Evolutionary conservation across 2,797 vertebrate species (phyloP).

Genomic region (Pangasius mekongensis): DNA sequence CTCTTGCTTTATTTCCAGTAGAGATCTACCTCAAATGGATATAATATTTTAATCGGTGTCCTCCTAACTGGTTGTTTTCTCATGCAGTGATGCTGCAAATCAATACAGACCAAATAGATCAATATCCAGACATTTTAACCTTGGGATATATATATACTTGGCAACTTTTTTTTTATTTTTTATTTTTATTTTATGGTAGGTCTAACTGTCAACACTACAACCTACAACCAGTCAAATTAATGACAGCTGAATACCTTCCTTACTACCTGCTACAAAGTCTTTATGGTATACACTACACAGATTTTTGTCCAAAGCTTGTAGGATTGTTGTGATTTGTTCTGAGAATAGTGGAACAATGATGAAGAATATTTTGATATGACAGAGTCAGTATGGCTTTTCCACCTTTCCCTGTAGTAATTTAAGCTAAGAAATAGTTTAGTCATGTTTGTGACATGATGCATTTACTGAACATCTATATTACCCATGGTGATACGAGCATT

Average conservation of each 20-base stretch:
- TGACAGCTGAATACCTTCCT: neutral
- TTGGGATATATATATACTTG: neutral
- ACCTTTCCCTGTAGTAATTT: neutral
- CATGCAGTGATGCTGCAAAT: conserved; percentile 16
- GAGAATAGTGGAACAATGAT: neutral
- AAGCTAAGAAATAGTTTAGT: conserved; percentile 22
- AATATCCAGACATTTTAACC: neutral
- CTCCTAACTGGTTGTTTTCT: neutral
- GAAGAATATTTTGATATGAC: conserved; percentile 1
- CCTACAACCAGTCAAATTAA: neutral
- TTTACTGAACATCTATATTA: conserved; percentile 6
- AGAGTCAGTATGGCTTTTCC: neutral
- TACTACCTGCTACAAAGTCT: neutral
- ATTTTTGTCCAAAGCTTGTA: neutral
- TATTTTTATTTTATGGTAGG: neutral
- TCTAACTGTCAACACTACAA: neutral
- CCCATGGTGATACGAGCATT: conserved; percentile 4
- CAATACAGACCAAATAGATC: conserved; percentile 15
- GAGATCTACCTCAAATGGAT: conserved; percentile 82
- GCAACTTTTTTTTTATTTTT: neutral
- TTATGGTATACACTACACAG: neutral
- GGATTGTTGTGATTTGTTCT: neutral
- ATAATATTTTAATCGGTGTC: conserved; percentile 29
- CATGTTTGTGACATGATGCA: conserved; percentile 14
- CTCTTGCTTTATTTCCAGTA: conserved; percentile 66